Percentiles rank a stretch among this genome's conserved stretches.
These are phyloP conservation scores for Baccha elongata DNA, from an alignment of 2,888 invertebrate species.

Conservation along the genomic window DNA sequence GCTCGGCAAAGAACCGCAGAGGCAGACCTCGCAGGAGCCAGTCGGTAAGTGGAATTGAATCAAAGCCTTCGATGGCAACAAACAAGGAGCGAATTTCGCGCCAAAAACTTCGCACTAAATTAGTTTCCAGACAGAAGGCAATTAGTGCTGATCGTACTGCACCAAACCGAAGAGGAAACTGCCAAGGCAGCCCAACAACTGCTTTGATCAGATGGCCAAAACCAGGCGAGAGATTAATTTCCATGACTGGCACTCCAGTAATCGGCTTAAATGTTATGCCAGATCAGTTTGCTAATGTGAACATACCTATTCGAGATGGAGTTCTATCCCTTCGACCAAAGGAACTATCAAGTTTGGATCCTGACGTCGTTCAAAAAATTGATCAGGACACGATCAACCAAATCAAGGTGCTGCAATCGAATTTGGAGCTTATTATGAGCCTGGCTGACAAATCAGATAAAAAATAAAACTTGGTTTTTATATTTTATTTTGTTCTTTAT, in stretches of 20 bases:
- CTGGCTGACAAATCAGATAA: slow-evolving; percentile 75
- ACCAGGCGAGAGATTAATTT: slow-evolving; percentile 81
- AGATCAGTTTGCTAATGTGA: slow-evolving; percentile 81
- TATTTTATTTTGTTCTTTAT: neutral
- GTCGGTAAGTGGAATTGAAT: slow-evolving; percentile 77
- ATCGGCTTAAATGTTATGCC: no score
- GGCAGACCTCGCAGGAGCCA: slow-evolving; percentile 80
- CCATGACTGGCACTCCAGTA: slow-evolving; percentile 81
- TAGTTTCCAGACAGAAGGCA: slow-evolving; percentile 78
- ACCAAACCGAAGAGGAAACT: slow-evolving; percentile 45
- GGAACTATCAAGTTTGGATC: slow-evolving; percentile 77
- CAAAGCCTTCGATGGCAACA: slow-evolving; percentile 41
- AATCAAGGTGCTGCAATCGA: slow-evolving; percentile 80
- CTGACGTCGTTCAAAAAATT: slow-evolving; percentile 78
- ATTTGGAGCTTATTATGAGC: slow-evolving; percentile 80
- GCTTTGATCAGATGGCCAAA: slow-evolving; percentile 81
- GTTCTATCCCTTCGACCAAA: slow-evolving; percentile 81
- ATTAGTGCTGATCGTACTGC: slow-evolving; percentile 81
- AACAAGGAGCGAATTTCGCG: slow-evolving; percentile 76
- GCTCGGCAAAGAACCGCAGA: slow-evolving; percentile 80
- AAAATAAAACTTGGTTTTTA: neutral
- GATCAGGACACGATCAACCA: slow-evolving; percentile 79
- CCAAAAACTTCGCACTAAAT: slow-evolving; percentile 79
- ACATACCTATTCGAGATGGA: slow-evolving; percentile 81
- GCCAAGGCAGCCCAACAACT: slow-evolving; percentile 76